Conservation (phyloP, 1,140 invertebrate species). For the Drosophila bocki region DNA sequence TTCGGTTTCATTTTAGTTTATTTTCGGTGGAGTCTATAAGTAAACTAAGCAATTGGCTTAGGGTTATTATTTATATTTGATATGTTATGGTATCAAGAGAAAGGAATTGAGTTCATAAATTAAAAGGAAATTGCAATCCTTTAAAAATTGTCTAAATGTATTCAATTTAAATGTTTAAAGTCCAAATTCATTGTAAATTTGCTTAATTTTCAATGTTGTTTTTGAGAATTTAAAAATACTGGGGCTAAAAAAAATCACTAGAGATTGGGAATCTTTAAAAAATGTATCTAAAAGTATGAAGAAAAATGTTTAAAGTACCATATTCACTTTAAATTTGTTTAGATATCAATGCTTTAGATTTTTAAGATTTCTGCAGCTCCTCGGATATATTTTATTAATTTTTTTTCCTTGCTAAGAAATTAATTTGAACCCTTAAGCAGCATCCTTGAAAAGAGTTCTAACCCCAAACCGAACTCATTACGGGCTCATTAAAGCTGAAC, state of each 20-base stretch:
- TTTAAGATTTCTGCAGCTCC: neutral
- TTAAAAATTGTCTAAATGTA: neutral
- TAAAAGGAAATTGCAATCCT: neutral
- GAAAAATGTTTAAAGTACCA: neutral
- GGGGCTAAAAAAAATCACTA: neutral
- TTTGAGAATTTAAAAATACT: neutral
- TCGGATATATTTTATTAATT: neutral
- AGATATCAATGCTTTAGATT: no score
- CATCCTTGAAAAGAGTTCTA: neutral
- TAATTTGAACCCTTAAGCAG: neutral
- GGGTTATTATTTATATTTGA: neutral
- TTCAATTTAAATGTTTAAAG: neutral
- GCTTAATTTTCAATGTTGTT: neutral
- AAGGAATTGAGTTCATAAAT: neutral
- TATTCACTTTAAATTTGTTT: no score
- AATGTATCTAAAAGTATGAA: neutral
- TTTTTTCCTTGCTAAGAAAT: neutral
- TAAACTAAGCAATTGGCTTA: neutral
- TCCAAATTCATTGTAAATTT: neutral
- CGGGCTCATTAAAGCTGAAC: constrained; percentile 40
- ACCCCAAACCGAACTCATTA: constrained; percentile 25
- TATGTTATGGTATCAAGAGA: neutral
- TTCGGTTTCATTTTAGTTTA: neutral
- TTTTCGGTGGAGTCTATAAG: neutral
- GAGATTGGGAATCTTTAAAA: neutral